Conservation (phyloP, 2,888 invertebrate species). For the Apodemia duryi region DNA sequence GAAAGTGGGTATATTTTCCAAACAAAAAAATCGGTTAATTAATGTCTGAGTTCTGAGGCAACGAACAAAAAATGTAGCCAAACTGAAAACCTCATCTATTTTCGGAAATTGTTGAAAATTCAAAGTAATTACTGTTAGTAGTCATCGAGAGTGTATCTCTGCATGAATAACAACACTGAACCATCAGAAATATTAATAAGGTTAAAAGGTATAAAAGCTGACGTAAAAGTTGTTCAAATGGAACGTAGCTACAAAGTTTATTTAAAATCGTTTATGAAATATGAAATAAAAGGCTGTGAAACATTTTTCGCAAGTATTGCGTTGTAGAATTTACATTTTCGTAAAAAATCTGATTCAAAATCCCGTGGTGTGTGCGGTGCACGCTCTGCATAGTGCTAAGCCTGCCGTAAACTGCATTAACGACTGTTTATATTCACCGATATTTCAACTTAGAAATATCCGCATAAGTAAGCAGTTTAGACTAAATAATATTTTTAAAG, state of each 20-base stretch:
- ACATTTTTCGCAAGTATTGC: constrained; percentile 16
- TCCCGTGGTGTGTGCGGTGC: constrained; percentile 17
- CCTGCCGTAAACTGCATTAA: constrained; percentile 19
- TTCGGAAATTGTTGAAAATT: not conserved
- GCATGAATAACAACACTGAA: not conserved
- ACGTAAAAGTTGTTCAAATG: constrained; percentile 12
- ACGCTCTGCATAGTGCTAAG: constrained; percentile 21
- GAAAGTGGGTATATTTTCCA: too few species aligned
- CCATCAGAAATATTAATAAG: constrained; percentile 9
- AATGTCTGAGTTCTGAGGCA: too few species aligned
- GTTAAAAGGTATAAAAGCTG: constrained; percentile 15
- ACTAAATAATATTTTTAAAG: too few species aligned
- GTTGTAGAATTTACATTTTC: constrained; percentile 25
- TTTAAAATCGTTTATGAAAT: constrained; percentile 16
- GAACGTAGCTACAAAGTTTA: constrained; percentile 14
- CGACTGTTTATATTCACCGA: constrained; percentile 20
- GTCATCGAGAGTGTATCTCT: not conserved
- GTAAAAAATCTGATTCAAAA: constrained; percentile 23
- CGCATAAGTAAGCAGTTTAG: too few species aligned
- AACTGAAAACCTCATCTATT: too few species aligned
- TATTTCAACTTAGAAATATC: not conserved
- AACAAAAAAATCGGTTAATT: too few species aligned
- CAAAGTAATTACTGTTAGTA: constrained; percentile 2
- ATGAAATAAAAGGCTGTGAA: constrained; percentile 16
- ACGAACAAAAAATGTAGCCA: too few species aligned